Base-by-base conservation (phyloP, 2,888 invertebrate species). In the Andrena chrysosceles region DNA sequence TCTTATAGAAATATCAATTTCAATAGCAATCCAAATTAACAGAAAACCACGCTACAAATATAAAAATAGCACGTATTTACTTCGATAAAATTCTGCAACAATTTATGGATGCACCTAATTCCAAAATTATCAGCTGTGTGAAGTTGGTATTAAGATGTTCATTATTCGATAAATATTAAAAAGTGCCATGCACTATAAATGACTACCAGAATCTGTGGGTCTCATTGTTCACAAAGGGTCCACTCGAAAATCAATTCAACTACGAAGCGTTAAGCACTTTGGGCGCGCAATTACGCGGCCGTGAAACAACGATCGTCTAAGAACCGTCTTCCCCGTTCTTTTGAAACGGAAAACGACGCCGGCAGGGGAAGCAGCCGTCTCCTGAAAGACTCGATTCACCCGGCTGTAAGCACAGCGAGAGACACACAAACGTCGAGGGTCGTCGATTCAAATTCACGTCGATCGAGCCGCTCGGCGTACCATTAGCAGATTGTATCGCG, bases 401-500 rank as follows among this genome's bases (percentile, higher is more conserved):
- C 81, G 56, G 29, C 71, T 72, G 81, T 78, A 76, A 82, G 81
- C 81, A 80, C 75, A 81, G 66, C 73, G 76, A 79, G 76, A 79
- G 75, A 75, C 67, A 63, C 52, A 63, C 48, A 67, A 54, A 48
- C 73, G 68, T 69, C 71, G 69, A 75, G 71, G 76, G 83, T 79
- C 84, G 84, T 80, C 81, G 83, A 88, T 89, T 90, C 83, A 79
- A 87, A 89, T 90, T 87, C 85, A 79, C 87, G 84, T 85, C 85
- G 89, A 86, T 87, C 79, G 89, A 87, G 80, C 88, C 85, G 81
- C 81, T 68, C 64, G 74, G 60, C 77, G 79, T 85, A 83, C 92
- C 93, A 93, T 93, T 93, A 93, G 93, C 88, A 91, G 90, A 93
- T 92, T 93, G 92, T 91, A 92, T 91, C 90, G 87, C 84, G 81